These are phyloP conservation scores for Anthoscopus minutus DNA, from an alignment of 2,113 vertebrate genomes.

Conservation along the genomic window DNA sequence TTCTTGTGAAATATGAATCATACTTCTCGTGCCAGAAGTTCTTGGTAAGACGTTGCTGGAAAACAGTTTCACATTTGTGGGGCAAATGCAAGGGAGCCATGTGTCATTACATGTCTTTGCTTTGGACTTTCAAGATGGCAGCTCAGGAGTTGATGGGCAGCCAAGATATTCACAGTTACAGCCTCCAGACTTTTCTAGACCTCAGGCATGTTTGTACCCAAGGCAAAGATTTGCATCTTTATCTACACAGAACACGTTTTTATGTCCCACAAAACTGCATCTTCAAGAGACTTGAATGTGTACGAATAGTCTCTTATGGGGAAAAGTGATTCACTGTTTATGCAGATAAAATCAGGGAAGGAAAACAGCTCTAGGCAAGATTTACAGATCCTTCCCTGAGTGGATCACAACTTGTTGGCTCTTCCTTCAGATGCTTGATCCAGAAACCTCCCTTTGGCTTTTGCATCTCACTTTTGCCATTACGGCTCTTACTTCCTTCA, in stretches of 20 bases:
- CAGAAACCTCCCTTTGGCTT: neutral
- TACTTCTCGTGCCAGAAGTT: neutral
- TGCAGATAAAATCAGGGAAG: neutral
- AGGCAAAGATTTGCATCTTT: neutral
- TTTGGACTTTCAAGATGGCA: neutral
- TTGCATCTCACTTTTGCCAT: neutral
- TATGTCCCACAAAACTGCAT: neutral
- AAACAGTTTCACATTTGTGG: neutral
- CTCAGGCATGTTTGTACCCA: neutral
- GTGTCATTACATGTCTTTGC: neutral
- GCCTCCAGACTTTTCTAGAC: neutral
- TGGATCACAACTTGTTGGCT: neutral
- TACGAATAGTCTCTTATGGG: neutral
- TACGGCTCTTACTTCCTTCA: neutral
- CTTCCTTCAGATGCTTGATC: neutral
- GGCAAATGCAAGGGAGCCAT: neutral
- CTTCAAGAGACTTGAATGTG: neutral
- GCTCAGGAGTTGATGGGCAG: neutral
- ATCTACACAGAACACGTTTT: neutral
- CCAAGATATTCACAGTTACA: neutral
- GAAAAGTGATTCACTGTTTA: neutral
- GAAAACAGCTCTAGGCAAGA: neutral
- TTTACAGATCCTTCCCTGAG: neutral
- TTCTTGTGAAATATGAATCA: neutral
- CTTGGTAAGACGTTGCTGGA: neutral